Percentiles rank a stretch among this genome's conserved stretches.
Evolutionary conservation across 2,113 vertebrate genomes (phyloP).

Genomic region (Aegotheles bennettii): DNA sequence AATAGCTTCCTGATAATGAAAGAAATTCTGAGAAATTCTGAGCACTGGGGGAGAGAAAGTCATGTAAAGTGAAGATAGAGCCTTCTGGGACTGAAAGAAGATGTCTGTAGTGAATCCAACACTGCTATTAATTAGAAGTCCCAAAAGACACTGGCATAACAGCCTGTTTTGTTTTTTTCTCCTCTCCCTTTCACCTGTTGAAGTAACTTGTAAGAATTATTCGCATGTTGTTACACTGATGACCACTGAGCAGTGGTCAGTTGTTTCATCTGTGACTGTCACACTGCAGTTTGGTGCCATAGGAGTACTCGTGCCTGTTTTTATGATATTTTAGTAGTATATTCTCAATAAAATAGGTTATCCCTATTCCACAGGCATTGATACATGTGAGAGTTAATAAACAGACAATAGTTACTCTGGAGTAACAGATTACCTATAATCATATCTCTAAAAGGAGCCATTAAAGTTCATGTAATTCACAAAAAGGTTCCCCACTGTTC

Average conservation of each 20-base stretch:
- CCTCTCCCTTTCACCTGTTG: neutral
- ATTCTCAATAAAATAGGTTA: neutral
- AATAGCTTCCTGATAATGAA: neutral
- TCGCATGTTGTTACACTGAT: rapidly evolving
- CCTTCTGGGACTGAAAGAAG: neutral
- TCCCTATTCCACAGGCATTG: rapidly evolving
- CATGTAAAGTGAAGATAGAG: neutral
- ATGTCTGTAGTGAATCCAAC: neutral
- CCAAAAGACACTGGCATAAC: neutral
- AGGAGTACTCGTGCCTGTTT: neutral
- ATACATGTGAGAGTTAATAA: neutral
- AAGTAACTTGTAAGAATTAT: neutral
- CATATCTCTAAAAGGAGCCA: neutral
- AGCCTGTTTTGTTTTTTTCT: rapidly evolving
- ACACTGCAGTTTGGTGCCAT: neutral
- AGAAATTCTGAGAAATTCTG: neutral
- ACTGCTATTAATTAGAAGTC: neutral
- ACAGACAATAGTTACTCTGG: neutral
- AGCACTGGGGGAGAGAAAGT: neutral
- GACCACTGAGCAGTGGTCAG: neutral
- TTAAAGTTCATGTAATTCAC: neutral
- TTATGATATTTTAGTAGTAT: neutral
- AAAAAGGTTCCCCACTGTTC: neutral
- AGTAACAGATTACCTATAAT: neutral
- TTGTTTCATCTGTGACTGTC: neutral